A percentile compares a stretch with the other conserved stretches of the same genome.
Evolutionary conservation across 1,140 invertebrate species (phyloP).

Genomic region (Platyscapa corneri): DNA sequence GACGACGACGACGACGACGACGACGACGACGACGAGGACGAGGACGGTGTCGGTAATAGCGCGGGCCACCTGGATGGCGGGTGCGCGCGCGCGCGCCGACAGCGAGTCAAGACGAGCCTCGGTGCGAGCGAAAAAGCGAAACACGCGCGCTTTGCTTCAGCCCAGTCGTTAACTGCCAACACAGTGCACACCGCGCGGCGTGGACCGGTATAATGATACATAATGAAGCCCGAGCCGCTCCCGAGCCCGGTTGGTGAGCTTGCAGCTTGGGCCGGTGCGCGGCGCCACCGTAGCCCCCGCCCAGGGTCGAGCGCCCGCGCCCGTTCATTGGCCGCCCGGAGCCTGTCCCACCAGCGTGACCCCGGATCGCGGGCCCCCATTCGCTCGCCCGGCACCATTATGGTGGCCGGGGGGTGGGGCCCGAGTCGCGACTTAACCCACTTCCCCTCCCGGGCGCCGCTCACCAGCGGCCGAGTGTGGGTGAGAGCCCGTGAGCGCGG

Average conservation of each 20-base stretch:
- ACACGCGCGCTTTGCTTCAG: slow-evolving; percentile 69
- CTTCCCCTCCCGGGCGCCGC: slow-evolving; percentile 24
- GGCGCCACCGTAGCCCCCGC: slow-evolving; percentile 63
- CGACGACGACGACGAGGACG: too few relatives aligned
- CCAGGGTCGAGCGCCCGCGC: slow-evolving; percentile 11
- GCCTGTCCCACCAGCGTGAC: neutral
- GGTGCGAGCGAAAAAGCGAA: slow-evolving; percentile 52
- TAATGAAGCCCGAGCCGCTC: slow-evolving; percentile 74
- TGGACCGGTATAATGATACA: slow-evolving; percentile 76
- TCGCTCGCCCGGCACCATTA: slow-evolving; percentile 69
- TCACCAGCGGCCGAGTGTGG: neutral
- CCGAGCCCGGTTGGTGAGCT: slow-evolving; percentile 63
- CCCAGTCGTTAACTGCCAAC: slow-evolving; percentile 53
- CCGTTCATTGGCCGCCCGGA: neutral
- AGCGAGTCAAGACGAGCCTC: slow-evolving; percentile 29
- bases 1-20: too few relatives aligned
- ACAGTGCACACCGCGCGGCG: slow-evolving; percentile 74
- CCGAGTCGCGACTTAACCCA: slow-evolving; percentile 51
- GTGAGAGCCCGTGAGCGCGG: neutral
- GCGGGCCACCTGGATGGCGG: neutral
- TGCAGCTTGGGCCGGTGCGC: slow-evolving; percentile 59
- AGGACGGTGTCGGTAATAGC: neutral
- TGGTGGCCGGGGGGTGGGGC: slow-evolving; percentile 65
- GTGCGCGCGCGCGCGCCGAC: neutral
- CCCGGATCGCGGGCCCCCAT: slow-evolving; percentile 43